Conservation (phyloP, 1,140 invertebrate genomes). For the Anastrepha obliqua region DNA sequence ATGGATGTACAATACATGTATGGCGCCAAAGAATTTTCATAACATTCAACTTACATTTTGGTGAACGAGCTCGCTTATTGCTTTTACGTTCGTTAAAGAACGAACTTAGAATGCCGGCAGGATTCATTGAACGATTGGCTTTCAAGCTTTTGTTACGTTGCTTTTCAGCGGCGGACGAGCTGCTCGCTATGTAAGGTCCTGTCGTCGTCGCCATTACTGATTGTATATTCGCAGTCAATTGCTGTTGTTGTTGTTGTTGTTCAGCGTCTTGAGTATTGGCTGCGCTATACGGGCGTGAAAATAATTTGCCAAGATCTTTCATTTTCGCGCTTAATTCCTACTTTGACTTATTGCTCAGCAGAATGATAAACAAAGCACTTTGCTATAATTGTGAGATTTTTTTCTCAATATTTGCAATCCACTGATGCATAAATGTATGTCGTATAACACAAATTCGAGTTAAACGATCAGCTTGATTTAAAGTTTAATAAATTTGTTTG, state of each 20-base stretch:
- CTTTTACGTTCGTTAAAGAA: constrained; percentile 68
- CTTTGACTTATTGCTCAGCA: constrained; percentile 6
- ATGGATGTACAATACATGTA: too few species aligned
- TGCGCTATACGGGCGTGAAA: constrained; percentile 68
- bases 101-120: constrained; percentile 66
- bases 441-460: background rate
- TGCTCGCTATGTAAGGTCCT: constrained; percentile 29
- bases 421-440: too few species aligned
- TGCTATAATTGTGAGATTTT: background rate
- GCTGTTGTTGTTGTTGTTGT: constrained; percentile 28
- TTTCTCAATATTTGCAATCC: background rate
- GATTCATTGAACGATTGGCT: constrained; percentile 67
- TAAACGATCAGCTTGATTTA: background rate
- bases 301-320: constrained; percentile 70
- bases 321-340: constrained; percentile 60
- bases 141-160: constrained; percentile 70
- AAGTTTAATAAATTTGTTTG: constrained; percentile 19
- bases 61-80: constrained; percentile 63
- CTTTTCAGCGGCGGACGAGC: constrained; percentile 53
- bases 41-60: constrained; percentile 69
- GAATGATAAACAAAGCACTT: constrained; percentile 1
- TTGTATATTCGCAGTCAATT: constrained; percentile 51
- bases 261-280: constrained; percentile 63
- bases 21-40: background rate
- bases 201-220: constrained; percentile 16